Base-by-base conservation (phyloP, 2,113 vertebrate species). In the Sphaerodactylus townsendi region DNA sequence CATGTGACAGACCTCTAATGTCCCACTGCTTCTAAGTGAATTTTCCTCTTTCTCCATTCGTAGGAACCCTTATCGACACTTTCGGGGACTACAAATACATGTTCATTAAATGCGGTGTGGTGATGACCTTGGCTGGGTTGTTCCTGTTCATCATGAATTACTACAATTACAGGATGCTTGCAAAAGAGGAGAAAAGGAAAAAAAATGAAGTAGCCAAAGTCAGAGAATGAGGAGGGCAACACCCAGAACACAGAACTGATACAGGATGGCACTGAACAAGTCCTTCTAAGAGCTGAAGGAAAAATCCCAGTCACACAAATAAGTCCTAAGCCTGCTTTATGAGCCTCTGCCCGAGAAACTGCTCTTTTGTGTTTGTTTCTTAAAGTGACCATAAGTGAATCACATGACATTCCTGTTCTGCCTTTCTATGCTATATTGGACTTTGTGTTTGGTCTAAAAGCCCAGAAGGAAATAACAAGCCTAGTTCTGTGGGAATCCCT, bases 81-180 rank as follows among this genome's bases (percentile, higher is more conserved):
- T 96, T 93, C 46, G 93, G 88, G 0, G 95, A 97, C 90, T 97
- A 97, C 89, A 96, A 93, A 78, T 97, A 97, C 62, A 95, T 97
- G 91, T 97, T 96, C 95, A 87, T 96, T 86, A 95, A 96, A 94
- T 96, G 96, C 66, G 96, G 96, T n/a, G 72, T 92, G 5, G 96
- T 97, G 88, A 97, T 97, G 89, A 82, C 95, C 81, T 79, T 94
- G 35, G 95, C 95, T 0, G 96, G 97, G 73, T 76, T 94, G 44
- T 98, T 97, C 75, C 95, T 97, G 86, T 97, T 96, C 46, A 74
- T 96, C 81, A 96, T 97, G 95, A 97, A 97, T 94, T 89, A 93
- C 82, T 97, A 96, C 90, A 96, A 97, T 93, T 97, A 98, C 66
- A 90, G 88, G 76, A 88, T 94, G 88, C 90, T 97, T 85, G 94